These are phyloP conservation scores for Taenaris catops DNA, from an alignment of 2,888 invertebrate genomes.

Conservation along the genomic window DNA sequence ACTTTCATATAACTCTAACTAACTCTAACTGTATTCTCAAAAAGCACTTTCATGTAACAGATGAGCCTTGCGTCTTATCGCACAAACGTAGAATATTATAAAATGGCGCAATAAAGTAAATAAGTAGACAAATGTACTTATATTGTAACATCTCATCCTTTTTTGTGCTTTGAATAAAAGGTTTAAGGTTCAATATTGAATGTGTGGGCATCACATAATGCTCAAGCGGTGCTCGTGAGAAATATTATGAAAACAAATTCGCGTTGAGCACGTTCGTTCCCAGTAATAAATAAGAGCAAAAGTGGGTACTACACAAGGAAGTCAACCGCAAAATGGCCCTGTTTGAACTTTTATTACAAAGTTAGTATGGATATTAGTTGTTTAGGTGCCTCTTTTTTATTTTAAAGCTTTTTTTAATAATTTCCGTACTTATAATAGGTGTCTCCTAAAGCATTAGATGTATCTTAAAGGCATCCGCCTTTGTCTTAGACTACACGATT, in stretches of 20 bases:
- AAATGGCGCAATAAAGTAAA: conserved; percentile 75
- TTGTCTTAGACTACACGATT: too few relatives aligned
- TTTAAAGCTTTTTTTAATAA: too few relatives aligned
- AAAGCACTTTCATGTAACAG: conserved; percentile 52
- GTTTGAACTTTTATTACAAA: conserved; percentile 58
- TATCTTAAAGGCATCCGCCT: too few relatives aligned
- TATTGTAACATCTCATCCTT: conserved; percentile 29
- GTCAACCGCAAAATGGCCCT: conserved; percentile 58
- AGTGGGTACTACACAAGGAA: conserved; percentile 44
- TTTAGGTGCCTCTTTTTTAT: conserved; percentile 1
- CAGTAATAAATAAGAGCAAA: conserved; percentile 73
- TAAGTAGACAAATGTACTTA: conserved; percentile 68
- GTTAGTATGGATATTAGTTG: conserved; percentile 29
- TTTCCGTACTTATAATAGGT: too few relatives aligned
- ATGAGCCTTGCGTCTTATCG: conserved; percentile 65
- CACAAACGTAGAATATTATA: conserved; percentile 71
- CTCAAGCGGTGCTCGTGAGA: conserved; percentile 50
- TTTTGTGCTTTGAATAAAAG: conserved; percentile 32
- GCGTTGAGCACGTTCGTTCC: conserved; percentile 72
- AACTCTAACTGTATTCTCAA: conserved; percentile 29
- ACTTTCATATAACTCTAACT: conserved; percentile 11
- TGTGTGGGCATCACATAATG: conserved; percentile 40
- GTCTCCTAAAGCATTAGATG: too few relatives aligned
- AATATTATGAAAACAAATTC: conserved; percentile 80
- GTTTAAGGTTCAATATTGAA: conserved; percentile 36